phyloP scores from a whole-genome alignment of 2,113 vertebrate genomes.

The Periophthalmodon schlosseri region DNA sequence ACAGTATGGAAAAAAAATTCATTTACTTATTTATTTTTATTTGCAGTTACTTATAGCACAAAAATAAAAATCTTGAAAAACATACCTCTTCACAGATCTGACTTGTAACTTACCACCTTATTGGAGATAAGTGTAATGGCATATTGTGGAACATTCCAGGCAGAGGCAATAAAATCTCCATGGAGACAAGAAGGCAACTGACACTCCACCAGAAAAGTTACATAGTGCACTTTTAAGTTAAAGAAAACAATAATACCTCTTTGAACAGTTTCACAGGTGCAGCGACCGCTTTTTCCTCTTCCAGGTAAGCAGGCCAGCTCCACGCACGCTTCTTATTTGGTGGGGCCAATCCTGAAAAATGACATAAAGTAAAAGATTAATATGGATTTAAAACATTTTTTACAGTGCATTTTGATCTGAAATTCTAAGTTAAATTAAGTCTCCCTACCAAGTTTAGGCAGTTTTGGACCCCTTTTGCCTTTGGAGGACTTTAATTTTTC shows the following conservation, averaged over 20 bases:
- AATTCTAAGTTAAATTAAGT: not conserved
- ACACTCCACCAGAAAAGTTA: too few species aligned
- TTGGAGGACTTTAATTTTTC: slow-evolving; percentile 85
- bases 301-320: slow-evolving; percentile 95
- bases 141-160: too few species aligned
- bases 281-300: slow-evolving; percentile 89
- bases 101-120: too few species aligned
- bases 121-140: too few species aligned
- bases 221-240: too few species aligned
- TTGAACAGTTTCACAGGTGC: slow-evolving; percentile 94
- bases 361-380: not conserved
- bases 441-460: slow-evolving; percentile 82
- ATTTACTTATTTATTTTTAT: too few species aligned
- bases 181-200: too few species aligned
- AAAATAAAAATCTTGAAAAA: too few species aligned
- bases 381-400: not conserved
- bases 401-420: not conserved
- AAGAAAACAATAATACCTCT: slow-evolving; percentile 80
- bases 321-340: slow-evolving; percentile 89
- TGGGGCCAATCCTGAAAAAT: slow-evolving; percentile 69
- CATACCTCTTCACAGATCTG: too few species aligned
- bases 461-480: slow-evolving; percentile 84
- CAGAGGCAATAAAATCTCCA: too few species aligned
- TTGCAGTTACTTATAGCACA: too few species aligned
- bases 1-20: too few species aligned